These are phyloP conservation scores for Platycheirus rosarum DNA, from an alignment of 2,888 invertebrate species.

Conservation along the genomic window DNA sequence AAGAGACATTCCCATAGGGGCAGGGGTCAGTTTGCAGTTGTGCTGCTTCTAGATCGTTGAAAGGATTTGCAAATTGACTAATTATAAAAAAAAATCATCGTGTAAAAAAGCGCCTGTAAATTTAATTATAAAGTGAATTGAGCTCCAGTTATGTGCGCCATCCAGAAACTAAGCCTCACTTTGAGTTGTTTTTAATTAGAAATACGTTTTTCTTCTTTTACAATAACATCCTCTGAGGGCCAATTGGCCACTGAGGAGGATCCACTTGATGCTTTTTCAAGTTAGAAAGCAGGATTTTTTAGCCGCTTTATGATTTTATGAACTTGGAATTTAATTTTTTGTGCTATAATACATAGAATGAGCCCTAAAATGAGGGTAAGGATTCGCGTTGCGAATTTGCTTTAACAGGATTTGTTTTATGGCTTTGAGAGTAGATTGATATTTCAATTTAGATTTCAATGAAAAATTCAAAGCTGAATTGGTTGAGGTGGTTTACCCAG, in stretches of 20 bases:
- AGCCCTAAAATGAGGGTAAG: neutral
- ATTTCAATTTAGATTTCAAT: neutral
- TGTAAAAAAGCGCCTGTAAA: slow-evolving; percentile 41
- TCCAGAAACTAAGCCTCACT: slow-evolving; percentile 42
- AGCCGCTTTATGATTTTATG: slow-evolving; percentile 11
- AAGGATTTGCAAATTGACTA: slow-evolving; percentile 65
- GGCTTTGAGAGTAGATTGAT: neutral
- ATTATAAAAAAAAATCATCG: slow-evolving; percentile 42
- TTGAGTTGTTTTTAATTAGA: slow-evolving; percentile 64
- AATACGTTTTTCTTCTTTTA: slow-evolving; percentile 23
- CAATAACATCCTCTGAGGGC: slow-evolving; percentile 38
- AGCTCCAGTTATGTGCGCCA: slow-evolving; percentile 48
- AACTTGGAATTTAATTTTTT: neutral
- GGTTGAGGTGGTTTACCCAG: too few relatives aligned
- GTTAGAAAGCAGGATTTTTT: slow-evolving; percentile 10
- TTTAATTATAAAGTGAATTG: slow-evolving; percentile 65
- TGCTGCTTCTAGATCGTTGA: slow-evolving; percentile 29
- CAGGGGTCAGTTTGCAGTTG: neutral
- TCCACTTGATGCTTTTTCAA: slow-evolving; percentile 42
- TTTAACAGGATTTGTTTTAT: neutral
- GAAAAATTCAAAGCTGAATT: neutral
- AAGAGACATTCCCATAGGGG: neutral
- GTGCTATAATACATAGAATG: neutral
- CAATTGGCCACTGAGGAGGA: slow-evolving; percentile 43
- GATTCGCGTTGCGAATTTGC: neutral